A percentile compares a stretch with the other conserved stretches of the same genome.
phyloP scores from a whole-genome alignment of 2,888 invertebrate species.

The Eilema griseolum region DNA sequence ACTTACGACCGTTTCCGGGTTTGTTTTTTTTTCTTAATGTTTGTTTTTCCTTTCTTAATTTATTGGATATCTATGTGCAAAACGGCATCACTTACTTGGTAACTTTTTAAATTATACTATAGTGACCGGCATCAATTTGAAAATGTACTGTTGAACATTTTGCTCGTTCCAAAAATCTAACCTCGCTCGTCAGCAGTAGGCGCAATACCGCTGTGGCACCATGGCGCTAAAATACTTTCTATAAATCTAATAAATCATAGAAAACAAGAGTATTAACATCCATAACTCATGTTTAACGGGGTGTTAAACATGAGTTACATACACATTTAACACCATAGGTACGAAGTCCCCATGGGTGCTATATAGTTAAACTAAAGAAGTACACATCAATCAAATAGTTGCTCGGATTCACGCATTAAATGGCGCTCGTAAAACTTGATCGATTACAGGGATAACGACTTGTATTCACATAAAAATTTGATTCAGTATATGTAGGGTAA shows the following conservation, averaged over 20 bases:
- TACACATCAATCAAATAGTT: slow-evolving; percentile 45
- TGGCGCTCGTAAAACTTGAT: slow-evolving; percentile 41
- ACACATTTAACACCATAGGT: neutral
- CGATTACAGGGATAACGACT: slow-evolving; percentile 43
- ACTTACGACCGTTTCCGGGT: too few relatives aligned
- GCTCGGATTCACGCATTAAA: slow-evolving; percentile 34
- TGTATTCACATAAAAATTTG: slow-evolving; percentile 35
- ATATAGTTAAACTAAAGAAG: slow-evolving; percentile 3
- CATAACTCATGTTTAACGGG: neutral
- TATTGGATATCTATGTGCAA: too few relatives aligned
- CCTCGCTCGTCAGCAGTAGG: neutral
- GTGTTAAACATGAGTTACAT: too few relatives aligned
- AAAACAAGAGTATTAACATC: neutral
- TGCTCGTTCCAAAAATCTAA: too few relatives aligned
- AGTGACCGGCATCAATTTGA: too few relatives aligned
- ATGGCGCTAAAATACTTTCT: neutral
- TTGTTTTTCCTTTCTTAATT: too few relatives aligned
- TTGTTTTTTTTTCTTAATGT: too few relatives aligned
- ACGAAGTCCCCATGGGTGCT: neutral
- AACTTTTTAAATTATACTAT: too few relatives aligned
- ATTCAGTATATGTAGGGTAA: slow-evolving; percentile 26
- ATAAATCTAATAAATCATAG: neutral
- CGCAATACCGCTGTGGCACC: neutral
- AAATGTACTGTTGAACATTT: too few relatives aligned
- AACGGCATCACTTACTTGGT: too few relatives aligned